phyloP scores from a whole-genome alignment of 2,888 invertebrate species.

The Pyrgus malvae region DNA sequence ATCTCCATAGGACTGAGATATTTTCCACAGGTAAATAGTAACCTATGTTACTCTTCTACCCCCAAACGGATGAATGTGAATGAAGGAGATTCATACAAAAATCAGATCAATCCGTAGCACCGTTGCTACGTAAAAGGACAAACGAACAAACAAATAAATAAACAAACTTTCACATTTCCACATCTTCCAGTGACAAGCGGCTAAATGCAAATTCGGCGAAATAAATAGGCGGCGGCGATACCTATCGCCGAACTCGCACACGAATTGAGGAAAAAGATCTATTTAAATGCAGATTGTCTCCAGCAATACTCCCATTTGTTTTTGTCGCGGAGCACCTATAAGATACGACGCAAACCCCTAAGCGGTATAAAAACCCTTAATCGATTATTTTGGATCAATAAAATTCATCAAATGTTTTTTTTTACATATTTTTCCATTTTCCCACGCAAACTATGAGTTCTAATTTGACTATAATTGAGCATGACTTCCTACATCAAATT shows the following conservation, averaged over 20 bases:
- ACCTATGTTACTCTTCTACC: too few species aligned
- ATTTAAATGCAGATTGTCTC: slow-evolving; percentile 81
- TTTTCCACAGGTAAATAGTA: too few species aligned
- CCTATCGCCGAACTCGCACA: slow-evolving; percentile 75
- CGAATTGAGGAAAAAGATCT: slow-evolving; percentile 79
- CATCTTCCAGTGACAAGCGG: slow-evolving; percentile 26
- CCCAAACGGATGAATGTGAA: too few species aligned
- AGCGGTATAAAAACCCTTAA: slow-evolving; percentile 45
- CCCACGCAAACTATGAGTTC: too few species aligned
- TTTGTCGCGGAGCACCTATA: slow-evolving; percentile 67
- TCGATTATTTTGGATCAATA: slow-evolving; percentile 22
- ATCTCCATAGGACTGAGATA: too few species aligned
- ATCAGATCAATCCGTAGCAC: too few species aligned
- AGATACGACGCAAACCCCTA: slow-evolving; percentile 63
- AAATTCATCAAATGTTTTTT: slow-evolving; percentile 1
- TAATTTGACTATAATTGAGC: too few species aligned
- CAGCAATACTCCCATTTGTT: slow-evolving; percentile 80
- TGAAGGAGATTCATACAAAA: too few species aligned
- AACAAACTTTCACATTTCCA: too few species aligned
- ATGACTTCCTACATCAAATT: too few species aligned
- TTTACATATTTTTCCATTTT: not conserved
- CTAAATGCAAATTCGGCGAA: slow-evolving; percentile 69
- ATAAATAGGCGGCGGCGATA: slow-evolving; percentile 75
- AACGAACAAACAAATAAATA: too few species aligned
- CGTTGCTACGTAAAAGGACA: too few species aligned